Percentiles rank a stretch among this genome's conserved stretches.
These are phyloP conservation scores for Pollenia griseotomentosa DNA, from an alignment of 2,888 invertebrate genomes.

Conservation along the genomic window DNA sequence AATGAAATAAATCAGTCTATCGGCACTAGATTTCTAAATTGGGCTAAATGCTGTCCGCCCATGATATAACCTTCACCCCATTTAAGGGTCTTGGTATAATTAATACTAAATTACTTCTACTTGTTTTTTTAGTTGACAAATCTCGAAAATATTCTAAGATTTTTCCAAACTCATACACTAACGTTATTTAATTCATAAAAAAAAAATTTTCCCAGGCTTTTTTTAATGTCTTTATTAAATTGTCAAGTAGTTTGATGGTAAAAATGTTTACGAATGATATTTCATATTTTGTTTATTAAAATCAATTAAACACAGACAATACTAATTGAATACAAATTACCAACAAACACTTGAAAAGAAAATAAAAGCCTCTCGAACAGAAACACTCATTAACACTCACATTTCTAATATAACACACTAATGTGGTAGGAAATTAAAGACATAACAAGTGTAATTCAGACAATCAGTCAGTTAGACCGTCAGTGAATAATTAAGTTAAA, in stretches of 20 bases:
- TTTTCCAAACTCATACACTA: neutral
- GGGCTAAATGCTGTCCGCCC: no score
- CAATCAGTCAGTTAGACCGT: conserved; percentile 22
- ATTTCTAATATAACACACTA: neutral
- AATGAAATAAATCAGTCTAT: no score
- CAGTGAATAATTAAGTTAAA: neutral
- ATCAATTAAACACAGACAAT: conserved; percentile 44
- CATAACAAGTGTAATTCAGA: conserved; percentile 52
- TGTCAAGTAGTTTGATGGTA: no score
- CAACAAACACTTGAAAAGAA: neutral
- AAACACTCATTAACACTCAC: neutral
- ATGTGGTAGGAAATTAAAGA: conserved; percentile 49
- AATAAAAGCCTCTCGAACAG: neutral
- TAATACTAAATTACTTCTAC: no score
- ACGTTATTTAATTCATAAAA: neutral
- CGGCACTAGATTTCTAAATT: no score
- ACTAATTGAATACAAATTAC: conserved; percentile 69
- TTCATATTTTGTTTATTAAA: neutral
- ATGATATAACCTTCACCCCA: no score
- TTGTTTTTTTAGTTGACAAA: no score
- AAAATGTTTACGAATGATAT: neutral
- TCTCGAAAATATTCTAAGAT: neutral
- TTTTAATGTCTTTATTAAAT: no score
- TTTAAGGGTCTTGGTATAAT: no score
- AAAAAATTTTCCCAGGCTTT: no score